phyloP scores from a whole-genome alignment of 2,888 invertebrate species.

The Sialis fuliginosa region DNA sequence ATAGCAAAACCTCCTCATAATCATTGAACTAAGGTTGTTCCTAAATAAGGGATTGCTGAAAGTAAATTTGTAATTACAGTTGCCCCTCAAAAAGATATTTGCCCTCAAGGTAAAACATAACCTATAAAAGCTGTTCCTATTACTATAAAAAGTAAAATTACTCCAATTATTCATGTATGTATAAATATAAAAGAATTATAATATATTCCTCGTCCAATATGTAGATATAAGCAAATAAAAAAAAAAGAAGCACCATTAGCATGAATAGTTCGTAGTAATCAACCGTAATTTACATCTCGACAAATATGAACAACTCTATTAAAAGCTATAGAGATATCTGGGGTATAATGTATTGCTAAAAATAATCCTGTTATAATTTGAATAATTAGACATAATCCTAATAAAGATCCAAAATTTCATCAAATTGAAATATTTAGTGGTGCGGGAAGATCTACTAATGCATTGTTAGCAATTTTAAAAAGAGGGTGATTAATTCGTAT shows the following conservation, averaged over 20 bases:
- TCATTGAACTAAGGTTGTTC: constrained; percentile 43
- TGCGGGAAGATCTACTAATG: constrained; percentile 38
- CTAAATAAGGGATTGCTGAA: constrained; percentile 53
- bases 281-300: constrained; percentile 51
- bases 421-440: constrained; percentile 40
- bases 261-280: constrained; percentile 45
- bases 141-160: constrained; percentile 43
- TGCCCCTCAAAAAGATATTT: constrained; percentile 69
- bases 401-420: constrained; percentile 53
- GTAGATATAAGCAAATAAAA: constrained; percentile 50
- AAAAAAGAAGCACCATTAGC: constrained; percentile 57
- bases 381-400: constrained; percentile 41
- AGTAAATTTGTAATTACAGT: constrained; percentile 61
- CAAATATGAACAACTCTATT: constrained; percentile 48
- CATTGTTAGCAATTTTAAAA: constrained; percentile 37
- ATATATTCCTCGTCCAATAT: constrained; percentile 47
- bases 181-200: constrained; percentile 27
- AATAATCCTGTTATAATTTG: constrained; percentile 53
- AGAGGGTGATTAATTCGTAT: constrained; percentile 29
- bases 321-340: constrained; percentile 44
- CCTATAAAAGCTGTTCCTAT: constrained; percentile 63
- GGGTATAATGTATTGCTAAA: constrained; percentile 49
- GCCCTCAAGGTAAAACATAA: constrained; percentile 60
- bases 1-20: constrained; percentile 62
- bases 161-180: constrained; percentile 44